Evolutionary conservation across 2,888 invertebrate species (phyloP), one percentile per base, ranked within the genome.

Genomic region (Tiphia femorata): DNA sequence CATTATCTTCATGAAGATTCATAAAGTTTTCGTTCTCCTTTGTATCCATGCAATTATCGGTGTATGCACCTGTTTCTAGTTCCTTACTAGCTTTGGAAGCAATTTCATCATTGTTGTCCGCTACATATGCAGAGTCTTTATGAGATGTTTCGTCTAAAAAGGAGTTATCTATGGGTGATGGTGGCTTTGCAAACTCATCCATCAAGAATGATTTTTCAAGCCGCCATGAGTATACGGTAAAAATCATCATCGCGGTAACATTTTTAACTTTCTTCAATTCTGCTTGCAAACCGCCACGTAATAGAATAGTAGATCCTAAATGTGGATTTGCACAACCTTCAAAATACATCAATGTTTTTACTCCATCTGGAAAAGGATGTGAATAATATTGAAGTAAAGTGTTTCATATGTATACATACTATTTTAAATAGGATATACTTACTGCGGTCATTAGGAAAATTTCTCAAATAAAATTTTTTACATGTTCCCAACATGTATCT

Each of bases 321-420:
- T 93, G 90, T 0, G 92, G 88, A 75, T 91, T 90, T 0, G 93
- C 91, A 67, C 97, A 93, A 4, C 96, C 96, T 83, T 97, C 97
- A 70, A 98, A 91, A 69, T 94, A 93, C 94, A 98, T 95, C 23
- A 98, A 84, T 0, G 95, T 95, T 86, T 98, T 98, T 19, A 85
- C 84, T 0, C 87, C 85, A 72, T 88, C 90, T 90, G 80, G 29
- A 78, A 77, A 43, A 51, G 25, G 25, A 10, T 29, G 0, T n/a
- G n/a, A 23, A 7, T 10, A 12, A 12, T 8, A 29, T 42, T 10
- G 30, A 30, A 3, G 5, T n/a, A n/a, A n/a, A n/a, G n/a, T n/a
- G n/a, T n/a, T n/a, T n/a, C n/a, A n/a, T n/a, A n/a, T n/a, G n/a
- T n/a, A n/a, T n/a, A n/a, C n/a, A n/a, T n/a, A n/a, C n/a, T n/a